These are phyloP conservation scores for Phrynocephalus forsythii DNA, from an alignment of 2,797 vertebrate genomes.

Conservation along the genomic window DNA sequence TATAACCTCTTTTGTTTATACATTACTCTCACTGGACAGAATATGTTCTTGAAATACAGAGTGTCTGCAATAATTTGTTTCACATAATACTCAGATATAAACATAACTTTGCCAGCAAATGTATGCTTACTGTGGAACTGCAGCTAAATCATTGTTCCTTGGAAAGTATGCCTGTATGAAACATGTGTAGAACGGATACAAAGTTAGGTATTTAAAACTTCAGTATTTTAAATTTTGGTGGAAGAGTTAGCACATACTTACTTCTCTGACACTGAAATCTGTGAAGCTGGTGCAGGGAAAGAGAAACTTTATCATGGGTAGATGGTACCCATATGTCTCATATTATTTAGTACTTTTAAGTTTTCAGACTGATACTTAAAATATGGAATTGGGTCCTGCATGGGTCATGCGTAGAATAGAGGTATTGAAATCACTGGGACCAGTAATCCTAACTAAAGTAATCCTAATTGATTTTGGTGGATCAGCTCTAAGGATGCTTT, in stretches of 20 bases:
- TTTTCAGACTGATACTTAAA: background rate
- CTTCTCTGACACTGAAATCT: background rate
- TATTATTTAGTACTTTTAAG: background rate
- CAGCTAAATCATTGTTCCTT: background rate
- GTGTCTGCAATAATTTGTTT: background rate
- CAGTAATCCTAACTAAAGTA: background rate
- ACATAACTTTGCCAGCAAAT: background rate
- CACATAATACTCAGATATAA: background rate
- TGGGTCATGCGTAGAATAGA: background rate
- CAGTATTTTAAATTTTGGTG: background rate
- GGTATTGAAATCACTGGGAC: background rate
- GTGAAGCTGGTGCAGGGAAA: background rate
- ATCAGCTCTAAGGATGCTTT: background rate
- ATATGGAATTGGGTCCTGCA: background rate
- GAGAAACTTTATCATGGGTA: background rate
- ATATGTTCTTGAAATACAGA: background rate
- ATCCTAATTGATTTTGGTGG: background rate
- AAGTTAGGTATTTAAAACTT: background rate
- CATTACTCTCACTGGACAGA: background rate
- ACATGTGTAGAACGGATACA: background rate
- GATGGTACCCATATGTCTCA: background rate
- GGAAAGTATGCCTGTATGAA: background rate
- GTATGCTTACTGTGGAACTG: background rate
- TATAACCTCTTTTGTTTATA: background rate
- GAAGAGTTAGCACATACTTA: background rate